phyloP scores from a whole-genome alignment of 1,140 invertebrate species.

The Asbolus verrucosus region DNA sequence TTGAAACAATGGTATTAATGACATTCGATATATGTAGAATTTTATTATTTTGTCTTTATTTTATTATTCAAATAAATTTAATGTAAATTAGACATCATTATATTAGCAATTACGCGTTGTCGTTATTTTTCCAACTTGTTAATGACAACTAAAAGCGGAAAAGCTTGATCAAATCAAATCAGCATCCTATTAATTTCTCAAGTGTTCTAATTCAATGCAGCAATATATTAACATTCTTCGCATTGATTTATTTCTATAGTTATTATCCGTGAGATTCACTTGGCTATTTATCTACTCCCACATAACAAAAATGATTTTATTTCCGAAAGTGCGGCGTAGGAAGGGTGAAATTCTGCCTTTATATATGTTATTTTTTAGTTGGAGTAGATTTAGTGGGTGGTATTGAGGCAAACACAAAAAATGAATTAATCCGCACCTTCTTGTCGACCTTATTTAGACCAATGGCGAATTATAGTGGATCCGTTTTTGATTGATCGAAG shows the following conservation, averaged over 20 bases:
- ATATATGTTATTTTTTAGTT: background rate
- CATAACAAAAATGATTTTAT: slow-evolving; percentile 9
- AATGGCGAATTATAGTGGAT: too few species aligned
- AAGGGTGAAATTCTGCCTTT: background rate
- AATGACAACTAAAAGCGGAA: background rate
- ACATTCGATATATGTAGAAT: too few species aligned
- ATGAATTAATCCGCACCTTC: slow-evolving; percentile 9
- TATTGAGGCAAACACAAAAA: slow-evolving; percentile 12
- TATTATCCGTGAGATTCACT: slow-evolving; percentile 24
- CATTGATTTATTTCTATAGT: slow-evolving; percentile 28
- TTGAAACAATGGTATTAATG: too few species aligned
- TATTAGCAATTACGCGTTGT: too few species aligned
- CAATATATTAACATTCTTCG: slow-evolving; percentile 14
- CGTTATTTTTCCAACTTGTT: too few species aligned
- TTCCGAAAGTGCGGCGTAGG: slow-evolving; percentile 9
- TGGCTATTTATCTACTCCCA: slow-evolving; percentile 30
- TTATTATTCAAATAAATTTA: too few species aligned
- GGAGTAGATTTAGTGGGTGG: background rate
- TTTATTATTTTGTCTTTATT: too few species aligned
- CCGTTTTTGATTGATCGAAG: too few species aligned
- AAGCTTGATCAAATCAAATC: background rate
- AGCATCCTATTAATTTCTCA: slow-evolving; percentile 12
- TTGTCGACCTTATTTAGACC: too few species aligned
- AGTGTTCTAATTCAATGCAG: slow-evolving; percentile 24
- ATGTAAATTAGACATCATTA: too few species aligned